Percentiles rank a stretch among this genome's conserved stretches.
Conservation (phyloP, 1,140 invertebrate species). For the Drepana arcuata region DNA sequence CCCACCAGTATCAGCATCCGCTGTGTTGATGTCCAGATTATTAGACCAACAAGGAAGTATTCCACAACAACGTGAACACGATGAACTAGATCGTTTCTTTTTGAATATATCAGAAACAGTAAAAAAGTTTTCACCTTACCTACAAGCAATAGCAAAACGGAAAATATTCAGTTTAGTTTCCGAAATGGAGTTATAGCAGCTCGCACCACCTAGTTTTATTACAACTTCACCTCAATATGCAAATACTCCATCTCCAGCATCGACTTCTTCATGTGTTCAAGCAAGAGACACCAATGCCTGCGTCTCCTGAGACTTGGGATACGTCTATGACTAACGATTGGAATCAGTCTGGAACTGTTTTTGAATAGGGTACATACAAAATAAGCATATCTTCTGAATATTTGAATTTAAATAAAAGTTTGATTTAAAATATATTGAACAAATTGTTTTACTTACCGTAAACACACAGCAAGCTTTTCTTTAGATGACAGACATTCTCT, state of each 20-base stretch:
- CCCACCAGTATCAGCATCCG: constrained; percentile 10
- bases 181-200: constrained; percentile 23
- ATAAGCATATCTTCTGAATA: not conserved
- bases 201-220: constrained; percentile 10
- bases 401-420: not conserved
- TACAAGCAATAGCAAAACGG: constrained; percentile 20
- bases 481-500: constrained; percentile 1
- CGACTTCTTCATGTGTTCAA: not conserved
- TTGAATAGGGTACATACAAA: not conserved
- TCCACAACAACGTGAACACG: constrained; percentile 4
- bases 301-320: not conserved
- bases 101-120: constrained; percentile 24
- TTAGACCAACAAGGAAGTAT: constrained; percentile 11
- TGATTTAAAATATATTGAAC: not conserved
- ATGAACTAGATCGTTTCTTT: constrained; percentile 24
- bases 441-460: constrained; percentile 1
- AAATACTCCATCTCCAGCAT: not conserved
- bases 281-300: not conserved
- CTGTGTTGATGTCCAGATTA: constrained; percentile 18
- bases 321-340: not conserved
- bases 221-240: not conserved
- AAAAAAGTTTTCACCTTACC: constrained; percentile 26
- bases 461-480: constrained; percentile 1
- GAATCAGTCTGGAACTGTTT: not conserved
- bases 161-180: constrained; percentile 22